Evolutionary conservation across 2,113 vertebrate species (phyloP), one percentile per base, ranked within the genome.

Genomic region (Chrysemys picta): DNA sequence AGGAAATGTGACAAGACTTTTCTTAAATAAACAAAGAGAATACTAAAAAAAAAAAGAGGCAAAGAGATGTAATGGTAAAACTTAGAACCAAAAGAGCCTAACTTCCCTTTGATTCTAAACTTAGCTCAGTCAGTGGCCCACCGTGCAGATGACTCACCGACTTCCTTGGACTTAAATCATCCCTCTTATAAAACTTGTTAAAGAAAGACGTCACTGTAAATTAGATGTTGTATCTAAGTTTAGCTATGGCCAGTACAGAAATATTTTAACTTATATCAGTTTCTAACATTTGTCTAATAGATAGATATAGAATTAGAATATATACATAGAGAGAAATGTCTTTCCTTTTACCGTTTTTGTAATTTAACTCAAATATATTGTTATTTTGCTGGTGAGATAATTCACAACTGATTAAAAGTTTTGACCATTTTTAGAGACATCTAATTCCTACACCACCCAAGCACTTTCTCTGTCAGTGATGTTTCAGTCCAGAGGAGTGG

Each of bases 141-240:
- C 97, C 93, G 92, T 97, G 97, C 93, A 96, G 97, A 97, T 98
- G 98, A 98, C 97, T 98, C 98, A 98, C 95, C 97, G 97, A 97
- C 97, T 98, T 98, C 97, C 97, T 98, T 98, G 98, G 97, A 98
- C 97, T 98, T 98, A 98, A 98, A 98, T 98, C 97, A 98, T 98
- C 96, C 95, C 84, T 98, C 97, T 97, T 97, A 98, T 97, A 98
- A 98, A 98, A 98, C 98, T 98, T 98, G 98, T 98, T 98, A 98
- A 97, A 98, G 98, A 98, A 98, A 98, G 97, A 98, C 98, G 97
- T 98, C 98, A 98, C 96, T 98, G 98, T 97, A 98, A 98, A 98
- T 98, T 98, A 98, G 97, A 98, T 98, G 98, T 97, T 98, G 97
- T 93, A 89, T 96, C 98, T 98, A 98, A 98, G 97, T 98, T 98